phyloP scores from a whole-genome alignment of 1,140 invertebrate genomes.

The Latrodectus geometricus region DNA sequence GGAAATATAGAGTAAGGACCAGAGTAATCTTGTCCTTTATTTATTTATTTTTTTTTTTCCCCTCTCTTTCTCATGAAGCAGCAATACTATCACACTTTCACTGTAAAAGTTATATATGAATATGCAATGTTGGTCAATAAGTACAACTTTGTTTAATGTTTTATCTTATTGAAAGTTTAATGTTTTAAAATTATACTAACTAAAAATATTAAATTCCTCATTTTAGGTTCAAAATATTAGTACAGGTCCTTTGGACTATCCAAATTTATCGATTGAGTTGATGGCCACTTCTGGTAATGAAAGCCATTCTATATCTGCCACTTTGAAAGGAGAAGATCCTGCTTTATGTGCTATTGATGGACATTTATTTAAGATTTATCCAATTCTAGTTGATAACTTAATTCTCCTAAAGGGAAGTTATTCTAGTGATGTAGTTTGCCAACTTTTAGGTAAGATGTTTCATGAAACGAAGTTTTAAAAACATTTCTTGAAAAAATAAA shows the following conservation, averaged over 20 bases:
- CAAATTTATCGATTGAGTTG: conserved; percentile 22
- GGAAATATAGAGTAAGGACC: too few relatives aligned
- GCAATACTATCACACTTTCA: too few relatives aligned
- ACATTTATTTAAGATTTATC: conserved; percentile 17
- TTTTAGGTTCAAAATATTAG: conserved; percentile 27
- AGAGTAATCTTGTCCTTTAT: too few relatives aligned
- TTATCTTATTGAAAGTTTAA: too few relatives aligned
- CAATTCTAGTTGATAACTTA: conserved; percentile 6
- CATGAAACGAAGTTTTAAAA: too few relatives aligned
- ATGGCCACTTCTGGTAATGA: conserved; percentile 6
- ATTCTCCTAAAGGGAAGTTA: conserved; percentile 23
- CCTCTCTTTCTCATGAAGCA: too few relatives aligned
- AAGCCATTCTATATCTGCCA: conserved; percentile 21
- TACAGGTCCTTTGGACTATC: neutral
- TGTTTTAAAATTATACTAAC: too few relatives aligned
- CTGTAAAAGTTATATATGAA: too few relatives aligned
- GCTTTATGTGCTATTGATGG: conserved; percentile 40
- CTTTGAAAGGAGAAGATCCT: conserved; percentile 36
- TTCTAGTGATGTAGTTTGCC: neutral
- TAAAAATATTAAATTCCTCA: too few relatives aligned
- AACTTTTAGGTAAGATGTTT: conserved; percentile 15
- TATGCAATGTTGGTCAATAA: too few relatives aligned
- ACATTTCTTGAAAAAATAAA: neutral
- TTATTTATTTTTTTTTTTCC: too few relatives aligned
- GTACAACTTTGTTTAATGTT: too few relatives aligned